Percentiles rank a stretch among this genome's conserved stretches.
phyloP scores from a whole-genome alignment of 2,797 vertebrate genomes.

The Lithobates pipiens region DNA sequence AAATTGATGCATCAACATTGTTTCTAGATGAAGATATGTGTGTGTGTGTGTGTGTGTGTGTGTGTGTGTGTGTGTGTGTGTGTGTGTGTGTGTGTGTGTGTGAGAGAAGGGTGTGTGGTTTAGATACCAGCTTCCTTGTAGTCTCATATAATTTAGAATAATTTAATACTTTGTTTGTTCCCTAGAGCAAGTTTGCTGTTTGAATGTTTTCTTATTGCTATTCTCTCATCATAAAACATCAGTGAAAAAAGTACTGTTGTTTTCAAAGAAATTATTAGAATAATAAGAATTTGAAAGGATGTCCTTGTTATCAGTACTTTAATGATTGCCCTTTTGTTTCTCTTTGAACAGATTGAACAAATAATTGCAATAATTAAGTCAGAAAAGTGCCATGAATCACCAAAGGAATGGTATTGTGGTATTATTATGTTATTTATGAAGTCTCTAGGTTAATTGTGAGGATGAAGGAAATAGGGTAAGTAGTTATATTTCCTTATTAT shows the following conservation, averaged over 20 bases:
- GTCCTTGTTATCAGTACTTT: conserved; percentile 1
- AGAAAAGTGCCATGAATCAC: background rate
- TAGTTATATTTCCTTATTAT: background rate
- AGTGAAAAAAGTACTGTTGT: background rate
- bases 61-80: too few relatives aligned
- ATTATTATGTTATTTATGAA: conserved; percentile 1
- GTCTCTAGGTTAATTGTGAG: background rate
- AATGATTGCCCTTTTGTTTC: conserved; percentile 26
- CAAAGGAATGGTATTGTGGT: conserved; percentile 1
- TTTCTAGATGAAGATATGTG: too few relatives aligned
- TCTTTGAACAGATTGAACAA: conserved; percentile 7
- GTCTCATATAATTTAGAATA: too few relatives aligned
- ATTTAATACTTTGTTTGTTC: too few relatives aligned
- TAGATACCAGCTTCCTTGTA: too few relatives aligned
- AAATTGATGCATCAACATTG: too few relatives aligned
- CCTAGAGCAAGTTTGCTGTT: too few relatives aligned
- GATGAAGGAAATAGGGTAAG: background rate
- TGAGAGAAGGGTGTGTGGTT: too few relatives aligned
- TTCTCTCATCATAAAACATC: too few relatives aligned
- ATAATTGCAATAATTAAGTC: conserved; percentile 22
- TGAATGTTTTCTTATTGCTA: too few relatives aligned
- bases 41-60: too few relatives aligned
- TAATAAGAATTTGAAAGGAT: conserved; percentile 1
- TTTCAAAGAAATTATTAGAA: conserved; percentile 1
- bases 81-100: too few relatives aligned